Conservation (phyloP, 2,888 invertebrate species). For the Tricholauxania praeusta region DNA sequence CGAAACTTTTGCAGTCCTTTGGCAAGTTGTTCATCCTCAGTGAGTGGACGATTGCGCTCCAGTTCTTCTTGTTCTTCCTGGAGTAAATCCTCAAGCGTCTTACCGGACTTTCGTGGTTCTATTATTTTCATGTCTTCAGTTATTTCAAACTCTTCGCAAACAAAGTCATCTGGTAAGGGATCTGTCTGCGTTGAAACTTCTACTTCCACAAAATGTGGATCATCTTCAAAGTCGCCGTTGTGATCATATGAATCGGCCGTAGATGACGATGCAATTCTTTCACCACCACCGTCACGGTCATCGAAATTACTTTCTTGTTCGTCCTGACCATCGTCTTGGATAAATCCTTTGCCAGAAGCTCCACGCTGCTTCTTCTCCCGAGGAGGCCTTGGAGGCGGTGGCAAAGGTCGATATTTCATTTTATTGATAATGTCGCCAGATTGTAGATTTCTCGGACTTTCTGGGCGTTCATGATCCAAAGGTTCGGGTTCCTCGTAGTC, state of each 20-base stretch:
- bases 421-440: conserved; percentile 83
- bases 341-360: conserved; percentile 47
- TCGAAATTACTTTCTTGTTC: conserved; percentile 54
- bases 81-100: conserved; percentile 65
- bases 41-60: conserved; percentile 58
- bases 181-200: conserved; percentile 89
- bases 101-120: conserved; percentile 59
- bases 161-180: conserved; percentile 83
- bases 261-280: conserved; percentile 57
- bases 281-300: conserved; percentile 54
- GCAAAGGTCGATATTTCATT: conserved; percentile 88
- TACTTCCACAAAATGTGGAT: conserved; percentile 69
- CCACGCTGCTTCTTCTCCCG: conserved; percentile 70
- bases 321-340: conserved; percentile 63
- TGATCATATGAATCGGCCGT: conserved; percentile 61
- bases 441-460: conserved; percentile 73
- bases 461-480: conserved; percentile 57
- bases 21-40: conserved; percentile 71
- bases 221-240: conserved; percentile 53
- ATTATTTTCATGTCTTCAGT: conserved; percentile 67
- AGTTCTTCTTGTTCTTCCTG: conserved; percentile 61
- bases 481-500: conserved; percentile 71
- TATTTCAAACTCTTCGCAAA: conserved; percentile 72
- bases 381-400: conserved; percentile 88
- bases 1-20: conserved; percentile 70